These are phyloP conservation scores for Corydoras maculifer DNA, from an alignment of 2,113 vertebrate genomes.

Conservation along the genomic window DNA sequence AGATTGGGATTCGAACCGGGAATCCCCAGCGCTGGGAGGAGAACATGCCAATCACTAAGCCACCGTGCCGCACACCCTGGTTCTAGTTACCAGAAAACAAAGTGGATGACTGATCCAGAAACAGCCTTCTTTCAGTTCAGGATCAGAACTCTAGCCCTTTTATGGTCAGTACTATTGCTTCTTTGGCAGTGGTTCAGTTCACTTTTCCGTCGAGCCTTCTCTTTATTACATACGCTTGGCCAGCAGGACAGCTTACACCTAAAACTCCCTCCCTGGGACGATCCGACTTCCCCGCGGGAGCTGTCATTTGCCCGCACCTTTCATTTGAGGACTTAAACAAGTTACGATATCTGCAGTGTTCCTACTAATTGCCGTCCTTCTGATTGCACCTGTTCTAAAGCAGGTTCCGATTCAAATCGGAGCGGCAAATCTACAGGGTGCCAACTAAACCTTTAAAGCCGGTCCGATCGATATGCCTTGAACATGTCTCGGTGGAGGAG, in stretches of 20 bases:
- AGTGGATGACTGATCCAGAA: background rate
- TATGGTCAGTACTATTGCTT: constrained; percentile 13
- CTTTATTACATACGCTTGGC: constrained; percentile 3
- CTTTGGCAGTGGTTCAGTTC: background rate
- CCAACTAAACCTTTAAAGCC: constrained; percentile 54
- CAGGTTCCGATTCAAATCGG: constrained; percentile 45
- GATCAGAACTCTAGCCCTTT: constrained; percentile 4
- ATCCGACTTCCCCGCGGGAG: background rate
- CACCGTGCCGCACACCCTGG: no score
- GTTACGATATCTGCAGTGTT: constrained; percentile 3
- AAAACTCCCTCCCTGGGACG: background rate
- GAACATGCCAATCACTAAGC: no score
- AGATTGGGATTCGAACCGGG: no score
- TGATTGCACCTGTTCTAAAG: constrained; percentile 36
- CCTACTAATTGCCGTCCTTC: constrained; percentile 29
- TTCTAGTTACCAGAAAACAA: no score
- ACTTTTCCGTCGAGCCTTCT: background rate
- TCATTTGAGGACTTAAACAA: background rate
- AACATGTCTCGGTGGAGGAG: constrained; percentile 50
- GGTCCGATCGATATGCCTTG: constrained; percentile 48
- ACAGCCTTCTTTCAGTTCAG: background rate
- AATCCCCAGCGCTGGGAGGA: no score
- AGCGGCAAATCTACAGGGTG: constrained; percentile 53
- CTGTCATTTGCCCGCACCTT: constrained; percentile 8
- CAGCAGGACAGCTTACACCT: background rate